Percentiles rank a stretch among this genome's conserved stretches.
phyloP scores from a whole-genome alignment of 1,140 invertebrate genomes.

The Drosophila pachea region DNA sequence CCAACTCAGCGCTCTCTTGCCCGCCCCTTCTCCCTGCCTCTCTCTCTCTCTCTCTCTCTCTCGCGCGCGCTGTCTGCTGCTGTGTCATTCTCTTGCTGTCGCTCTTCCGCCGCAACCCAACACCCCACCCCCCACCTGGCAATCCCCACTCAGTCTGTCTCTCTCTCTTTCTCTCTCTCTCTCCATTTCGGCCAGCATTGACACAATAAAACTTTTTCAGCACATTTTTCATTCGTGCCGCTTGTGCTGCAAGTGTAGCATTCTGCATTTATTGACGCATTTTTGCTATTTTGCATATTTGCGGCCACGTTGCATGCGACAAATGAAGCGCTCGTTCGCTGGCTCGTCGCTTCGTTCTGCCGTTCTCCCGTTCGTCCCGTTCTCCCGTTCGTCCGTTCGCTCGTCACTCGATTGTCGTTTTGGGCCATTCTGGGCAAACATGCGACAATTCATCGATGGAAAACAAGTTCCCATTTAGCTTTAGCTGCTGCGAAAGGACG shows the following conservation, averaged over 20 bases:
- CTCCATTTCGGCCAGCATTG: constrained; percentile 58
- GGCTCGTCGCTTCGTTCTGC: constrained; percentile 15
- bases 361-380: background rate
- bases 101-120: background rate
- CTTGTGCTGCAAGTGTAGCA: constrained; percentile 50
- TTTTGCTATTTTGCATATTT: constrained; percentile 70
- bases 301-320: constrained; percentile 63
- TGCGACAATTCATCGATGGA: constrained; percentile 60
- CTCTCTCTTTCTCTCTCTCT: background rate
- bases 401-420: background rate
- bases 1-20: constrained; percentile 18
- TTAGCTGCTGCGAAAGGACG: constrained; percentile 7
- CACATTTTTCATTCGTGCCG: constrained; percentile 43
- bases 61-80: background rate
- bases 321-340: constrained; percentile 52
- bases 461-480: constrained; percentile 36
- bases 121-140: too few species aligned
- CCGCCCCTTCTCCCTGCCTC: background rate
- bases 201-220: constrained; percentile 70
- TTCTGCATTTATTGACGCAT: constrained; percentile 74
- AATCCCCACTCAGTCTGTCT: too few species aligned
- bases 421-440: constrained; percentile 44
- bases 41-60: too few species aligned
- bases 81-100: background rate
- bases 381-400: background rate